Evolutionary conservation across 2,888 invertebrate genomes (phyloP).

Genomic region (Euplexia lucipara): DNA sequence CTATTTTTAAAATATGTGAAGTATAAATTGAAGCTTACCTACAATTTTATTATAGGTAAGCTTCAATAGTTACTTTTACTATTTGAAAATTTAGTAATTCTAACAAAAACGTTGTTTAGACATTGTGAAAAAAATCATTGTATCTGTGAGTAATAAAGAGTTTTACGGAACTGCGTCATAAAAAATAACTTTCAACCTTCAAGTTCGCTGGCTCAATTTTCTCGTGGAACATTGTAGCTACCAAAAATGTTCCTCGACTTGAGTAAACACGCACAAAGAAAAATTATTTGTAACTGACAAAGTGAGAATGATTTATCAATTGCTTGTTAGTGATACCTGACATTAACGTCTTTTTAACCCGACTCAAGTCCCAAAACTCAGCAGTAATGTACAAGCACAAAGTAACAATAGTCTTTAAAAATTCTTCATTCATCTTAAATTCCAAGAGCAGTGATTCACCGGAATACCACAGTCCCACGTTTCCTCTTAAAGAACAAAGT

Average conservation of each 20-base stretch:
- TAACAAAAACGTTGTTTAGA: not conserved
- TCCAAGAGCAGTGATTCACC: conserved; percentile 61
- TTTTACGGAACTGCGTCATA: not conserved
- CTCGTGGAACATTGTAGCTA: conserved; percentile 1
- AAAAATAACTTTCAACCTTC: not conserved
- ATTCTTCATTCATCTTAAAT: conserved; percentile 52
- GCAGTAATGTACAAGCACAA: conserved; percentile 52
- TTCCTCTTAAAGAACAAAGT: conserved; percentile 82
- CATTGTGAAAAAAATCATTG: not conserved
- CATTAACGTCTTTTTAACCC: conserved; percentile 56
- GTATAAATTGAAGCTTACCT: too few species aligned
- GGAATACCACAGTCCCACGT: conserved; percentile 75
- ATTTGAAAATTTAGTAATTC: not conserved
- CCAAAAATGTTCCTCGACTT: not conserved
- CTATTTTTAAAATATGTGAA: too few species aligned
- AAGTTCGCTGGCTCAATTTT: not conserved
- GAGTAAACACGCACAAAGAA: conserved; percentile 34
- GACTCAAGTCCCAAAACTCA: conserved; percentile 47
- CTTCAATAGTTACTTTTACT: not conserved
- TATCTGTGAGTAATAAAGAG: not conserved
- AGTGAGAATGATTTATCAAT: conserved; percentile 55
- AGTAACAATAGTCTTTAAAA: conserved; percentile 53
- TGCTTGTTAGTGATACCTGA: conserved; percentile 62
- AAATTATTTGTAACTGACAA: conserved; percentile 29
- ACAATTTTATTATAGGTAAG: too few species aligned